These are phyloP conservation scores for Drosophila sordidapex DNA, from an alignment of 2,888 invertebrate genomes.

Conservation along the genomic window DNA sequence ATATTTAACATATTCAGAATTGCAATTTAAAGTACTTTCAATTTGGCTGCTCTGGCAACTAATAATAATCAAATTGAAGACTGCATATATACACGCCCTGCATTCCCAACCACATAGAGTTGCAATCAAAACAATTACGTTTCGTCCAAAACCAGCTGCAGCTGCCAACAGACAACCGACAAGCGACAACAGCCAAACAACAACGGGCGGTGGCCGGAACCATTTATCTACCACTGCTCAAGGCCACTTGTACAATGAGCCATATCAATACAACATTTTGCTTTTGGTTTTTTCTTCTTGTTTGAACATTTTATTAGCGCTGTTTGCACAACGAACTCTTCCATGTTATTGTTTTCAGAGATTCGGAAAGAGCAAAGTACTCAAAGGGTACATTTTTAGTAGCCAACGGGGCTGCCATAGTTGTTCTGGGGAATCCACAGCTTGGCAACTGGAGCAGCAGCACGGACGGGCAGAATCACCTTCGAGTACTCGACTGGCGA, in stretches of 20 bases:
- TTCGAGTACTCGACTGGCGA: conserved; percentile 74
- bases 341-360: conserved; percentile 5
- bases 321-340: conserved; percentile 30
- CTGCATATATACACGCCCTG: conserved; percentile 17
- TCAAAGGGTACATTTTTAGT: conserved; percentile 28
- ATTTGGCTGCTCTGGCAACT: neutral
- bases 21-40: neutral
- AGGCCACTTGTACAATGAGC: conserved; percentile 13
- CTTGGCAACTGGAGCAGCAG: conserved; percentile 76
- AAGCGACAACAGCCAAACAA: conserved; percentile 20
- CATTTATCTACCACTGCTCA: conserved; percentile 25
- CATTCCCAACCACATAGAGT: conserved; percentile 20
- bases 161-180: conserved; percentile 22
- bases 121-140: conserved; percentile 28
- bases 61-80: conserved; percentile 6
- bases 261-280: conserved; percentile 14
- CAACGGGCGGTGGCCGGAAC: conserved; percentile 41
- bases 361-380: conserved; percentile 22
- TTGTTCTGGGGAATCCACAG: conserved; percentile 67
- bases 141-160: conserved; percentile 28
- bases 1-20: neutral
- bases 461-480: conserved; percentile 72
- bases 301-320: conserved; percentile 40
- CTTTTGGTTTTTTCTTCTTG: neutral
- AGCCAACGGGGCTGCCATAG: conserved; percentile 45